Evolutionary conservation across 2,888 invertebrate species (phyloP).

Genomic region (Megamerina dolium): DNA sequence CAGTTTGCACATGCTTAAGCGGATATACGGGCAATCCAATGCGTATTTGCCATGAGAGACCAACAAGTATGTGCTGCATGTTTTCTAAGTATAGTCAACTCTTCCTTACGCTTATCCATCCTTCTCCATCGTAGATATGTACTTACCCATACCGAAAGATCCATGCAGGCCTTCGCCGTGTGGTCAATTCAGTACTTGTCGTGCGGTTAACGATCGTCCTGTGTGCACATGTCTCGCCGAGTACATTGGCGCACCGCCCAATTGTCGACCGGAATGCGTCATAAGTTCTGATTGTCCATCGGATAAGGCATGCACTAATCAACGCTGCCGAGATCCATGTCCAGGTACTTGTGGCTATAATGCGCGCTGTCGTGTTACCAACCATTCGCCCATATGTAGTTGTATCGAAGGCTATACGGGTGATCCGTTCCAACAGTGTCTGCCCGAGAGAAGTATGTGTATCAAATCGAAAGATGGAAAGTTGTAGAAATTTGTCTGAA

Average conservation of each 20-base stretch:
- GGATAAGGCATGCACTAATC: slow-evolving; percentile 67
- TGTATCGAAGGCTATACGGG: slow-evolving; percentile 63
- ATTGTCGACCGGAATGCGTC: slow-evolving; percentile 71
- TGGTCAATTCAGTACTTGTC: slow-evolving; percentile 53
- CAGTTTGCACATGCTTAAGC: slow-evolving; percentile 66
- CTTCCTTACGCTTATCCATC: too few relatives aligned
- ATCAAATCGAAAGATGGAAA: background rate
- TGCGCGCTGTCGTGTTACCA: slow-evolving; percentile 66
- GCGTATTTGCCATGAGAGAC: slow-evolving; percentile 61
- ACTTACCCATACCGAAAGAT: slow-evolving; percentile 42
- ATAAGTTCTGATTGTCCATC: slow-evolving; percentile 69
- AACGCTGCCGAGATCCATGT: slow-evolving; percentile 70
- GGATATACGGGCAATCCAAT: slow-evolving; percentile 77
- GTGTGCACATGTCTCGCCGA: slow-evolving; percentile 68
- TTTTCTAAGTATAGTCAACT: background rate
- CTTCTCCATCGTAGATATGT: slow-evolving; percentile 35
- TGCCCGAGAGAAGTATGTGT: slow-evolving; percentile 47
- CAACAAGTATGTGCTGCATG: slow-evolving; percentile 41
- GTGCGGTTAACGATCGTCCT: slow-evolving; percentile 57
- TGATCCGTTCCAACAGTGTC: slow-evolving; percentile 71
- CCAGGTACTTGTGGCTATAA: slow-evolving; percentile 67
- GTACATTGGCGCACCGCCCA: slow-evolving; percentile 66
- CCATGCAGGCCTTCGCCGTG: slow-evolving; percentile 52
- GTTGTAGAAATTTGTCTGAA: too few relatives aligned
- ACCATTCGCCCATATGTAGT: slow-evolving; percentile 71